phyloP scores from a whole-genome alignment of 1,140 invertebrate species.

The Reticulitermes speratus region DNA sequence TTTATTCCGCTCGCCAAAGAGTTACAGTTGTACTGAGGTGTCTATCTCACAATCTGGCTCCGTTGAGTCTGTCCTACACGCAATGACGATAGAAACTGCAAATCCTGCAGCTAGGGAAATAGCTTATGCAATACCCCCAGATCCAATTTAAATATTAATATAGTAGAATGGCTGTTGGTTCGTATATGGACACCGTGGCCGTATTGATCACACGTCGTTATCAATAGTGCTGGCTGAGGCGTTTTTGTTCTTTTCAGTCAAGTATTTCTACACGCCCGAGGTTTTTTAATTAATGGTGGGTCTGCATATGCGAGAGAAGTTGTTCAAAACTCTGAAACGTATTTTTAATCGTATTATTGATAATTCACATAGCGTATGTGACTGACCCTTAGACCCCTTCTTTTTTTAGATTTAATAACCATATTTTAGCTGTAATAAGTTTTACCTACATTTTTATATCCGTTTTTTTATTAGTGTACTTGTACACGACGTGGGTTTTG shows the following conservation, averaged over 20 bases:
- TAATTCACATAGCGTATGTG: background rate
- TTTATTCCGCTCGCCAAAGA: too few species aligned
- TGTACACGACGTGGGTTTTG: background rate
- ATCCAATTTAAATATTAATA: slow-evolving; percentile 20
- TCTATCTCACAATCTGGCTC: background rate
- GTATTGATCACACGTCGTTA: background rate
- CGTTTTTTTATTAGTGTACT: background rate
- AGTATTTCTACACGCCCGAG: too few species aligned
- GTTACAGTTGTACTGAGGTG: too few species aligned
- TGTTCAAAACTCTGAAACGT: background rate
- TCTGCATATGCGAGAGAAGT: too few species aligned
- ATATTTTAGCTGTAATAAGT: background rate
- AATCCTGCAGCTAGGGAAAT: background rate
- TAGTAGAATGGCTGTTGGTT: background rate
- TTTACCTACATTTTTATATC: background rate
- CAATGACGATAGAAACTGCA: too few species aligned
- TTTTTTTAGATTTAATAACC: background rate
- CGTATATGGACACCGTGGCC: background rate
- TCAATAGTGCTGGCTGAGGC: background rate
- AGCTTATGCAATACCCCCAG: background rate
- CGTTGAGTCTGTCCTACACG: background rate
- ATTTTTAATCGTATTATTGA: background rate
- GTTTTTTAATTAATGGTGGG: background rate
- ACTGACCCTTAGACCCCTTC: background rate
- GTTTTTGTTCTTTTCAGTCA: background rate